These are phyloP conservation scores for Caenorhabditis briggsae DNA, from an alignment of 1,140 invertebrate species.

Conservation along the genomic window DNA sequence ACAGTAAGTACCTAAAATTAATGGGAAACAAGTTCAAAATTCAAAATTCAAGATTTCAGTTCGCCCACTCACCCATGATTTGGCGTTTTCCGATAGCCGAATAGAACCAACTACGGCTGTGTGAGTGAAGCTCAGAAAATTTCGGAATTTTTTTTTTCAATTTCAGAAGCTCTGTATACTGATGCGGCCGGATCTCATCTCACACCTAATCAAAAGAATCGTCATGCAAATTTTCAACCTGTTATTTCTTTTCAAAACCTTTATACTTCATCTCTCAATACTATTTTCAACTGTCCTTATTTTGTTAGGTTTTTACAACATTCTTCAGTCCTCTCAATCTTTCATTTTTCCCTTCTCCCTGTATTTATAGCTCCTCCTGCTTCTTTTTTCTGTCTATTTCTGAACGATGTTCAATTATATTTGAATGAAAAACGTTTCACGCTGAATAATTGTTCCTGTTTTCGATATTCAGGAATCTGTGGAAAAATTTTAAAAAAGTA, in stretches of 20 bases:
- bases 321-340: neutral
- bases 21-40: neutral
- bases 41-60: neutral
- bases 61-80: slow-evolving; percentile 21
- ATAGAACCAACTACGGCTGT: slow-evolving; percentile 30
- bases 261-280: neutral
- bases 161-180: slow-evolving; percentile 42
- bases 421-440: slow-evolving; percentile 1
- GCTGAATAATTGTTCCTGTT: neutral
- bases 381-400: neutral
- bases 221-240: neutral
- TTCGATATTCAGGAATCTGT: too few species aligned
- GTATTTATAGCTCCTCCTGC: too few species aligned
- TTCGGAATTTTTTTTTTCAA: neutral
- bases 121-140: neutral
- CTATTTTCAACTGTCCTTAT: neutral
- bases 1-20: neutral
- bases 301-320: slow-evolving; percentile 33
- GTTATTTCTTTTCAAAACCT: neutral
- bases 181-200: slow-evolving; percentile 44
- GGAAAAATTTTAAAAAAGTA: too few species aligned
- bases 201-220: neutral
- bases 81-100: slow-evolving; percentile 34
- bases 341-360: neutral
- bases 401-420: slow-evolving; percentile 8